These are phyloP conservation scores for Ferdinandea cuprea DNA, from an alignment of 2,888 invertebrate species.

Conservation along the genomic window DNA sequence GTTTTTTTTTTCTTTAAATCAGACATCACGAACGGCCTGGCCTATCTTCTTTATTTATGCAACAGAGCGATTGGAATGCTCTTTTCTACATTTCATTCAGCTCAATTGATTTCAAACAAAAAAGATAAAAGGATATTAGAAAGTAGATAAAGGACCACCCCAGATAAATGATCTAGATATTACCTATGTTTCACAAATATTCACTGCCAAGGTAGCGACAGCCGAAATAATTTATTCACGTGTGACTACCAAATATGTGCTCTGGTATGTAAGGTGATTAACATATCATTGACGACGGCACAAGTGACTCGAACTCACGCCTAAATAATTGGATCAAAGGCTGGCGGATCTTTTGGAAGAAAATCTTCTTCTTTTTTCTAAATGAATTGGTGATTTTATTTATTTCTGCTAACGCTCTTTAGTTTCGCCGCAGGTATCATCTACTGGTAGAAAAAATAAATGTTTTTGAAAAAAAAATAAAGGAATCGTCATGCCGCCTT, in stretches of 20 bases:
- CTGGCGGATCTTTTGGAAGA: slow-evolving; percentile 12
- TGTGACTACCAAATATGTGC: slow-evolving; percentile 45
- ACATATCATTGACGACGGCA: slow-evolving; percentile 40
- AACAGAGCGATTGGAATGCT: slow-evolving; percentile 32
- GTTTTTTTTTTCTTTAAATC: background rate
- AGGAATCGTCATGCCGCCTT: slow-evolving; percentile 46
- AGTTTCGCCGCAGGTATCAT: slow-evolving; percentile 55
- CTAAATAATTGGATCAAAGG: slow-evolving; percentile 71
- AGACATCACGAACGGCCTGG: slow-evolving; percentile 46
- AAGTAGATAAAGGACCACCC: slow-evolving; percentile 64
- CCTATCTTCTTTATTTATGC: slow-evolving; percentile 44
- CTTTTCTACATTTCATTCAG: slow-evolving; percentile 44
- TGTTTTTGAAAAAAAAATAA: slow-evolving; percentile 3
- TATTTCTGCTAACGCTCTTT: slow-evolving; percentile 63
- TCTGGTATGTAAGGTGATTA: slow-evolving; percentile 66
- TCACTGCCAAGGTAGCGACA: slow-evolving; percentile 4
- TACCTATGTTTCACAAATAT: slow-evolving; percentile 22
- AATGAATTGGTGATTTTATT: slow-evolving; percentile 62
- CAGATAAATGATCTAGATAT: slow-evolving; percentile 61
- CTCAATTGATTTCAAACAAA: slow-evolving; percentile 70
- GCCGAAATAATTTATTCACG: slow-evolving; percentile 66
- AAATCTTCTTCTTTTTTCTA: slow-evolving; percentile 24
- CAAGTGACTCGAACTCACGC: slow-evolving; percentile 66
- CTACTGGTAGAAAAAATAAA: slow-evolving; percentile 16
- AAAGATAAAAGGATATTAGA: slow-evolving; percentile 46